Conservation (phyloP, 2,797 vertebrate species). For the Pempheris klunzingeri region DNA sequence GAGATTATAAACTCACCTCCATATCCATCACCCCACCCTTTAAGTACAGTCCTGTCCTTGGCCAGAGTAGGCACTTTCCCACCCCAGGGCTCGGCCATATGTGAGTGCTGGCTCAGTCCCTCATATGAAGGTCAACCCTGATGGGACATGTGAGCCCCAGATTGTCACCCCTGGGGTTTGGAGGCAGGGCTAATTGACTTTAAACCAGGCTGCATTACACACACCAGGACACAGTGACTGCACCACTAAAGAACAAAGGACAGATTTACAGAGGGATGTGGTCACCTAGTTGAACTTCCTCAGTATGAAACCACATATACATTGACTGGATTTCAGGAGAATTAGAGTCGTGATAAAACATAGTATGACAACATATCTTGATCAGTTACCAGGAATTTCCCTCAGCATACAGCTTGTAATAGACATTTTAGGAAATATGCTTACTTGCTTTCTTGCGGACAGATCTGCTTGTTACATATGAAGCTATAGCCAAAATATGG, state of each 20-base stretch:
- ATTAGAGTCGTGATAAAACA: neutral
- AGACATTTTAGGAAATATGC: neutral
- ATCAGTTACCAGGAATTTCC: constrained; percentile 7
- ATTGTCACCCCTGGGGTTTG: constrained; percentile 59
- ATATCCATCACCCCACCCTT: constrained; percentile 25
- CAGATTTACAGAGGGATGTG: constrained; percentile 48
- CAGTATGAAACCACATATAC: neutral
- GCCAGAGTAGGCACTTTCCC: constrained; percentile 49
- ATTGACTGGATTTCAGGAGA: constrained; percentile 31
- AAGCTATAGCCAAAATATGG: neutral
- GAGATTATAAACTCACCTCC: constrained; percentile 28
- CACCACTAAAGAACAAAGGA: constrained; percentile 45
- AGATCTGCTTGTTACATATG: neutral
- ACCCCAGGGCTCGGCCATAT: constrained; percentile 64
- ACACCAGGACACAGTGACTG: constrained; percentile 51
- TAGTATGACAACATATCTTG: neutral
- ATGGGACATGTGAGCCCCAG: constrained; percentile 64
- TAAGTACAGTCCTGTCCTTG: constrained; percentile 53
- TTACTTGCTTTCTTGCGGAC: neutral
- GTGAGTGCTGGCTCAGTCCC: constrained; percentile 52
- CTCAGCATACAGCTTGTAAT: too few species aligned
- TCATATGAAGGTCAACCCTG: constrained; percentile 70
- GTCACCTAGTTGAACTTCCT: constrained; percentile 22
- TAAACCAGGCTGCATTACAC: constrained; percentile 62
- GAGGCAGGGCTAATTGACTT: constrained; percentile 66